phyloP scores from a whole-genome alignment of 2,113 vertebrate genomes.

The Grammomys dolichurus region DNA sequence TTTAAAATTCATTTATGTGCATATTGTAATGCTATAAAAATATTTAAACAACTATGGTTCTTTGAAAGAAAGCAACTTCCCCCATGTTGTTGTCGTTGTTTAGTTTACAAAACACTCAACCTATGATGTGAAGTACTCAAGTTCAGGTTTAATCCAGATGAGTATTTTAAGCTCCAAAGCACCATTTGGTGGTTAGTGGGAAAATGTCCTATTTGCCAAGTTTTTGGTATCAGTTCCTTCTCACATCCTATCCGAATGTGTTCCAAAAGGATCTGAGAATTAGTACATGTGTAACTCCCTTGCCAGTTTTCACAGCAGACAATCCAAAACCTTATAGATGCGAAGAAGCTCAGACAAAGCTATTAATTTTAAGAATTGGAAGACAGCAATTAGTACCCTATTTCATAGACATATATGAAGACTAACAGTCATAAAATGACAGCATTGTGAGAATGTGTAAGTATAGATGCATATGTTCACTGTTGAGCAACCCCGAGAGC shows the following conservation, averaged over 20 bases:
- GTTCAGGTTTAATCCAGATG: constrained; percentile 1
- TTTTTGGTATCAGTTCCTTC: constrained; percentile 8
- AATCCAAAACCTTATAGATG: constrained; percentile 30
- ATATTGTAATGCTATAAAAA: constrained; percentile 42
- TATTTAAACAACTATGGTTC: constrained; percentile 45
- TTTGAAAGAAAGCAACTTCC: constrained; percentile 33
- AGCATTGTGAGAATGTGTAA: constrained; percentile 36
- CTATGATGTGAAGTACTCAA: constrained; percentile 1
- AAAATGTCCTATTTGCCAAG: not conserved
- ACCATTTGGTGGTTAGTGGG: not conserved
- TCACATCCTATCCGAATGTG: not conserved
- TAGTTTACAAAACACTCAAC: not conserved
- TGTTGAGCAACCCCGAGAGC: constrained; percentile 60
- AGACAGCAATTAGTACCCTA: constrained; percentile 4
- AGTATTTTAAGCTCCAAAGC: not conserved
- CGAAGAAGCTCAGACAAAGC: not conserved
- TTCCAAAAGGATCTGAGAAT: constrained; percentile 3
- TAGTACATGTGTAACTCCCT: constrained; percentile 12
- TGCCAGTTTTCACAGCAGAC: constrained; percentile 25
- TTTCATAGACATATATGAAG: not conserved
- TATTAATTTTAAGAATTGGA: constrained; percentile 27
- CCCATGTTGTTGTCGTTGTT: not conserved
- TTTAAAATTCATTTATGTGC: constrained; percentile 17
- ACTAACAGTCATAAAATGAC: constrained; percentile 32
- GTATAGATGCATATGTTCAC: not conserved